Percentiles rank a stretch among this genome's conserved stretches.
Conservation (phyloP, 2,797 vertebrate species). For the Falco cherrug region DNA sequence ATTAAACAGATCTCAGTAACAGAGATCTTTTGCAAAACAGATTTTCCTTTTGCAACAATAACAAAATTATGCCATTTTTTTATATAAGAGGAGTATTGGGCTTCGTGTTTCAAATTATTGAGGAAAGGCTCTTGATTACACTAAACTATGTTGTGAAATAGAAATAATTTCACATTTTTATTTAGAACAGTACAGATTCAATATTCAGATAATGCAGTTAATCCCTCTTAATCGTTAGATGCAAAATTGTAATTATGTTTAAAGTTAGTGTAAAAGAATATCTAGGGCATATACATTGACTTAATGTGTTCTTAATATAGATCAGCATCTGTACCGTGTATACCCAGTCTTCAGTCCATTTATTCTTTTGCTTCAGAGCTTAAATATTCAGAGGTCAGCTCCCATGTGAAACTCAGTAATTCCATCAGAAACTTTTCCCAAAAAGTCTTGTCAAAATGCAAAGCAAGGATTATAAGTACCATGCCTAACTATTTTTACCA, state of each 20-base stretch:
- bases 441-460: conserved; percentile 1
- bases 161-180: background rate
- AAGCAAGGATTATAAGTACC: background rate
- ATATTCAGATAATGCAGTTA: background rate
- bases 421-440: background rate
- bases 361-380: background rate
- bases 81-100: background rate
- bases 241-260: background rate
- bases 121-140: background rate
- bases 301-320: background rate
- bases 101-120: background rate
- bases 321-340: background rate
- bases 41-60: background rate
- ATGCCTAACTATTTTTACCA: background rate
- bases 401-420: background rate
- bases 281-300: background rate
- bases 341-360: background rate
- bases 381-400: conserved; percentile 17
- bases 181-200: background rate
- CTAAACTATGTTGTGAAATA: background rate
- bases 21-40: background rate
- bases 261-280: background rate
- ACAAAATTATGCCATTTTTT: background rate
- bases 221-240: background rate
- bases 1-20: conserved; percentile 11